phyloP scores from a whole-genome alignment of 2,113 vertebrate species.

The Trachemys scripta region DNA sequence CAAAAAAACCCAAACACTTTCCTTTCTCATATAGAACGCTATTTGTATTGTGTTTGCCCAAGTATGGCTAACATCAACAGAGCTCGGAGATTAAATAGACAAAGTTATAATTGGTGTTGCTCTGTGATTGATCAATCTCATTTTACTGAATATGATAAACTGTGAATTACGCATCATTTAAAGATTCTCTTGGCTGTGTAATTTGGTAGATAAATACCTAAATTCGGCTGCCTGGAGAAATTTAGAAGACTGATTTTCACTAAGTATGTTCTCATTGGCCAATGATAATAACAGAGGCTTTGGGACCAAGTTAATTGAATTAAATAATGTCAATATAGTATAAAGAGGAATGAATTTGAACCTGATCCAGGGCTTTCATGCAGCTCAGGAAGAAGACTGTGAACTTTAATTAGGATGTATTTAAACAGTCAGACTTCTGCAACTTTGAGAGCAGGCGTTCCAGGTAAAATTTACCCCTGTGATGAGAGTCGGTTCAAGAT shows the following conservation, averaged over 20 bases:
- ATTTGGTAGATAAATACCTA: constrained; percentile 44
- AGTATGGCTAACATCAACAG: neutral
- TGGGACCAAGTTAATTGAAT: neutral
- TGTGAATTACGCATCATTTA: constrained; percentile 7
- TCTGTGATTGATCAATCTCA: neutral
- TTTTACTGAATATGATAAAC: neutral
- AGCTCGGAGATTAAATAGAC: constrained; percentile 11
- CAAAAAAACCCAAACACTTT: neutral
- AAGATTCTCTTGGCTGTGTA: constrained; percentile 13
- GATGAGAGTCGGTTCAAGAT: neutral
- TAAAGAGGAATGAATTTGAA: constrained; percentile 5
- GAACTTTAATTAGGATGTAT: constrained; percentile 17
- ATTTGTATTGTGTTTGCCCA: neutral
- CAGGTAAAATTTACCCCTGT: neutral
- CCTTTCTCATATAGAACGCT: neutral
- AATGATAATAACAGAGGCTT: neutral
- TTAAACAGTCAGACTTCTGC: neutral
- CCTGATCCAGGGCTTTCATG: neutral
- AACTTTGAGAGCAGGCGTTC: neutral
- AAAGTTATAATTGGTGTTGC: neutral
- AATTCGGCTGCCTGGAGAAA: neutral
- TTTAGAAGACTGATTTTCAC: constrained; percentile 18
- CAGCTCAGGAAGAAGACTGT: constrained; percentile 9
- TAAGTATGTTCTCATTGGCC: neutral
- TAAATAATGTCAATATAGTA: constrained; percentile 16